Conservation (phyloP, 2,888 invertebrate genomes). For the Dioctria rufipes region DNA sequence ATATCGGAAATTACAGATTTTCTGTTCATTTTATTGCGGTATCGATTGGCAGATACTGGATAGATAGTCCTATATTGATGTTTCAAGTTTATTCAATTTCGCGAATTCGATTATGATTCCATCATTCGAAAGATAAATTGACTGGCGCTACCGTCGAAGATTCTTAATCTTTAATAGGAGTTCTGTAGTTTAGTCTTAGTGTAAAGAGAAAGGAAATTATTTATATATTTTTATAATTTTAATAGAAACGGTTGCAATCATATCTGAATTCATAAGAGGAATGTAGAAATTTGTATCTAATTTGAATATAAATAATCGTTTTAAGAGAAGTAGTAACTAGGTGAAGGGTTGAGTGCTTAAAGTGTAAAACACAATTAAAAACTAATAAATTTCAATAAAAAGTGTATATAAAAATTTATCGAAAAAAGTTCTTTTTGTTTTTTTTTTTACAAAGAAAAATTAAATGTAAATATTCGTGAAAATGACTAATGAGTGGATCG, state of each 20-base stretch:
- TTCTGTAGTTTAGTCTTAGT: too few species aligned
- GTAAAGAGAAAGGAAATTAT: too few species aligned
- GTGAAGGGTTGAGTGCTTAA: not conserved
- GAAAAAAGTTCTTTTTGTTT: not conserved
- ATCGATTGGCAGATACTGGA: conserved; percentile 8
- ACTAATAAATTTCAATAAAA: too few species aligned
- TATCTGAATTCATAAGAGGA: too few species aligned
- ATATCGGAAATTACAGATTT: conserved; percentile 40
- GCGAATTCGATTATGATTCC: conserved; percentile 36
- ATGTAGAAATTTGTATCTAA: too few species aligned
- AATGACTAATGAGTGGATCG: conserved; percentile 72
- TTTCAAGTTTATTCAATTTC: conserved; percentile 13
- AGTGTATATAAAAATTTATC: too few species aligned
- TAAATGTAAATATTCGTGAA: conserved; percentile 48
- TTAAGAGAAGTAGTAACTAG: too few species aligned
- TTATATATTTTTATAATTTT: too few species aligned
- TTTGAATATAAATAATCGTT: too few species aligned
- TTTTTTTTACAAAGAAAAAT: not conserved
- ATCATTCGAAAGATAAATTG: not conserved
- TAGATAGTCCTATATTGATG: not conserved
- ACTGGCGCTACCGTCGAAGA: too few species aligned
- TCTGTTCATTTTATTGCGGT: conserved; percentile 27
- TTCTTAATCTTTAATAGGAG: too few species aligned
- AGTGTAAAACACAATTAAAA: not conserved
- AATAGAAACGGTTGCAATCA: too few species aligned